Evolutionary conservation across 2,888 invertebrate species (phyloP).

Genomic region (Cordylochernes scorpioides): DNA sequence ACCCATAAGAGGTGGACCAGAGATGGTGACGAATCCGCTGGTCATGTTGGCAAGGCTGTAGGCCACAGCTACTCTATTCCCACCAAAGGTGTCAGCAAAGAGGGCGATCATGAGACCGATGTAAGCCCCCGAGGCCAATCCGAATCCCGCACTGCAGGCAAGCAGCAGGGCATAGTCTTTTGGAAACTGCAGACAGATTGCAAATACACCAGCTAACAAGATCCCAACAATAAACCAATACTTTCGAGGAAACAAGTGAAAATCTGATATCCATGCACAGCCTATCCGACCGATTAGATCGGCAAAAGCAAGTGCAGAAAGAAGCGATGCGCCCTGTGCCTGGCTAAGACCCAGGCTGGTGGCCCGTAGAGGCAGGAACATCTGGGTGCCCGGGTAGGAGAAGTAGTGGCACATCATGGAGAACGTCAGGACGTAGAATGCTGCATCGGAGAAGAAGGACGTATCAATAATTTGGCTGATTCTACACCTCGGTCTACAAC

Average conservation of each 20-base stretch:
- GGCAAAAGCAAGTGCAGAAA: conserved; percentile 10
- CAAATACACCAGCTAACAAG: conserved; percentile 11
- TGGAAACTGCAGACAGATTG: conserved; percentile 9
- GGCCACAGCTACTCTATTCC: conserved; percentile 8
- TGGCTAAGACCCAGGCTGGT: conserved; percentile 9
- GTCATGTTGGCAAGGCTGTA: conserved; percentile 9
- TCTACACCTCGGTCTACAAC: too few relatives aligned
- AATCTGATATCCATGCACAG: conserved; percentile 12
- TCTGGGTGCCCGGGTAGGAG: conserved; percentile 12
- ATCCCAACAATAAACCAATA: conserved; percentile 12
- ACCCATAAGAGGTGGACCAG: conserved; percentile 10
- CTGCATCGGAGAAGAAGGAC: conserved; percentile 8
- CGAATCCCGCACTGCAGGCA: conserved; percentile 9
- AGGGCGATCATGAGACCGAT: conserved; percentile 11
- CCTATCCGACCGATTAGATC: conserved; percentile 10
- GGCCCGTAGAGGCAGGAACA: conserved; percentile 10
- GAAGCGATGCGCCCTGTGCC: conserved; percentile 8
- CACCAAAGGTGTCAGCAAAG: conserved; percentile 11
- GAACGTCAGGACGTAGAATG: conserved; percentile 11
- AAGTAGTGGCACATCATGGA: conserved; percentile 9
- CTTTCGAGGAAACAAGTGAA: conserved; percentile 9
- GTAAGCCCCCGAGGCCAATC: conserved; percentile 11
- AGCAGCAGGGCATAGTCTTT: conserved; percentile 6
- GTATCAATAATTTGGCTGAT: conserved; percentile 3
- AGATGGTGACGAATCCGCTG: conserved; percentile 8